Evolutionary conservation across 1,140 invertebrate species (phyloP), one percentile per base, ranked within the genome.

Genomic region (Linepithema humile): DNA sequence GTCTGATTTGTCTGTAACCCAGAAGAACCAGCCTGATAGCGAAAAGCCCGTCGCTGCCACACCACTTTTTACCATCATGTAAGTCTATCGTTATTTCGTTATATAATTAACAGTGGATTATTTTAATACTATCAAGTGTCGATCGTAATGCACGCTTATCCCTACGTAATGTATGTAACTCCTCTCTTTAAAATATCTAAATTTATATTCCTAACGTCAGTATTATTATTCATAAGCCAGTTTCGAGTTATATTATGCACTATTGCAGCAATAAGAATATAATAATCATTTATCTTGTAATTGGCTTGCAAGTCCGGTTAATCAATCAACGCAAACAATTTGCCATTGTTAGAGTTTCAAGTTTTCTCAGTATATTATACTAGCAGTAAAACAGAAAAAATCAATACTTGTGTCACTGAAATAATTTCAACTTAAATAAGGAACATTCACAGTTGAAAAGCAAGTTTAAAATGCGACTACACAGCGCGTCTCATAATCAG

Each of bases 41-140:
- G 69, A 82, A 84, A 86, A 89, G 77, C 75, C 86, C 90, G 87
- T 90, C 89, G 87, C 82, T 90, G 90, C 92, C 93, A 93, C 93
- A 93, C 93, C 92, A 93, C 90, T 87, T 88, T 90, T 83, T 70
- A 92, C 85, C 92, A 93, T 92, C 92, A 94, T 93, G 93, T 94
- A 75, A 94, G 93, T 93, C 38, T 38, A 4, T 29, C 29, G 15
- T 45, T 20, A 60, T 20, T 48, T 48, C 53, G 20, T 62, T 57
- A 45, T 62, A 38, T 38, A 9, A 55, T 62, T 20, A 20, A 50
- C 2, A 40, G 1, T 10, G 1, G n/a, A 59, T 72, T 29, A 40
- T 43, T 62, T 35, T 3, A 48, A 2, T 10, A 32, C 23, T 1
- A 4, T 43, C 26, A 26, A 10, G 4, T 5, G 20, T 62, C 12